Evolutionary conservation across 1,140 invertebrate species (phyloP).

Genomic region (Drosophila baimaii): DNA sequence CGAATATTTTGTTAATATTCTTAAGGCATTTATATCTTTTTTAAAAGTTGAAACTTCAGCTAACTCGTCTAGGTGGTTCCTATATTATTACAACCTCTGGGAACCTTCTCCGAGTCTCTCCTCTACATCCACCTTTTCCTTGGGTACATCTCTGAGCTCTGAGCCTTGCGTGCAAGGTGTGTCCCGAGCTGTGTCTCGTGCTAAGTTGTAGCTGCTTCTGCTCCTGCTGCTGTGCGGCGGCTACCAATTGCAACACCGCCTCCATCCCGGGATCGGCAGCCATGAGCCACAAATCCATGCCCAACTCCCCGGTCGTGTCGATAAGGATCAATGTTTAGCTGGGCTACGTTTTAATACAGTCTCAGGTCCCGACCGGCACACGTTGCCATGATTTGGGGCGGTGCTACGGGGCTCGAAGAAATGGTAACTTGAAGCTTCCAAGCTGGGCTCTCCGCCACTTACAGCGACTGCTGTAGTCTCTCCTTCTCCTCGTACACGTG

Average conservation of each 20-base stretch:
- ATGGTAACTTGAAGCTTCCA: background rate
- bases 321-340: conserved; percentile 80
- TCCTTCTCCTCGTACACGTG: conserved; percentile 4
- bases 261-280: conserved; percentile 6
- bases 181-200: conserved; percentile 57
- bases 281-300: conserved; percentile 16
- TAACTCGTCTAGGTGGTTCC: background rate
- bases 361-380: conserved; percentile 35
- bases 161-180: conserved; percentile 22
- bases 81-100: background rate
- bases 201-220: conserved; percentile 68
- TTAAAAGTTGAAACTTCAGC: background rate
- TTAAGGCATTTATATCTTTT: background rate
- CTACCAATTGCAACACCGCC: conserved; percentile 64
- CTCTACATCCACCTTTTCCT: background rate
- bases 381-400: conserved; percentile 72
- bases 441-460: background rate
- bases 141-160: conserved; percentile 19
- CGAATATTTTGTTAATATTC: background rate
- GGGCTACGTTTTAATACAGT: conserved; percentile 73
- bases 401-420: conserved; percentile 22
- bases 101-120: background rate
- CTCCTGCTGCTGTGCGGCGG: conserved; percentile 67
- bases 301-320: conserved; percentile 56
- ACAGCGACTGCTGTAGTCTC: conserved; percentile 29